These are phyloP conservation scores for Discoglossus pictus DNA, from an alignment of 2,797 vertebrate genomes.

Conservation along the genomic window DNA sequence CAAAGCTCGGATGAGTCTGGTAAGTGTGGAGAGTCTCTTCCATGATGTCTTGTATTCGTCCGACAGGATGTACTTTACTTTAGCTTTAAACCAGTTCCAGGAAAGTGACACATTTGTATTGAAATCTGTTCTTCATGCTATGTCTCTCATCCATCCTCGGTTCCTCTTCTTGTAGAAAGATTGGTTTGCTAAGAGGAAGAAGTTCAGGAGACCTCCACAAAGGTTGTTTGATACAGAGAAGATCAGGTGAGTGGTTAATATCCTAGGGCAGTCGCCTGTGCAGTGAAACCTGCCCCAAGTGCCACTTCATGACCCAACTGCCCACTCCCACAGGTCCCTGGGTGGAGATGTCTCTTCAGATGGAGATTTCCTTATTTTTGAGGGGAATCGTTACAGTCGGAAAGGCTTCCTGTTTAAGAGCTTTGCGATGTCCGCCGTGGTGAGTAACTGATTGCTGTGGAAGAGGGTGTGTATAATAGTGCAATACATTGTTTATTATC, in stretches of 20 bases:
- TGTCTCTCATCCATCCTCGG: too few relatives aligned
- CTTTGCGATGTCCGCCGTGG: conserved; percentile 96
- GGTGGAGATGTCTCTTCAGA: conserved; percentile 92
- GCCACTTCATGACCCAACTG: neutral
- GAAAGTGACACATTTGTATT: too few relatives aligned
- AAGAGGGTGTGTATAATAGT: too few relatives aligned
- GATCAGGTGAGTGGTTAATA: conserved; percentile 75
- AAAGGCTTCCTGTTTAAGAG: conserved; percentile 97
- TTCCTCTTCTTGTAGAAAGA: conserved; percentile 77
- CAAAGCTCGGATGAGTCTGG: conserved; percentile 94
- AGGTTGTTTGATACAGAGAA: conserved; percentile 93
- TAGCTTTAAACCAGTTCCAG: too few relatives aligned
- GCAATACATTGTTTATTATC: too few relatives aligned
- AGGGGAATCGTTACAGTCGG: conserved; percentile 92
- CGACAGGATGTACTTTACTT: too few relatives aligned
- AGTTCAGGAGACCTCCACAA: conserved; percentile 89
- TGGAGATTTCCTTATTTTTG: conserved; percentile 95
- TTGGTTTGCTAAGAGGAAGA: conserved; percentile 93
- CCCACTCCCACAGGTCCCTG: conserved; percentile 74
- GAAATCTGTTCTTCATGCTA: too few relatives aligned
- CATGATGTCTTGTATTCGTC: rapidly evolving
- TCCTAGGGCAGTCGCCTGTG: too few relatives aligned
- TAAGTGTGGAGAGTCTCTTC: conserved; percentile 51
- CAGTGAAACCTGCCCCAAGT: too few relatives aligned
- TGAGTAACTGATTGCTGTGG: too few relatives aligned